Percentiles rank a stretch among this genome's conserved stretches.
These are phyloP conservation scores for Cryptoleucopteryx plumbea DNA, from an alignment of 2,113 vertebrate genomes.

Conservation along the genomic window DNA sequence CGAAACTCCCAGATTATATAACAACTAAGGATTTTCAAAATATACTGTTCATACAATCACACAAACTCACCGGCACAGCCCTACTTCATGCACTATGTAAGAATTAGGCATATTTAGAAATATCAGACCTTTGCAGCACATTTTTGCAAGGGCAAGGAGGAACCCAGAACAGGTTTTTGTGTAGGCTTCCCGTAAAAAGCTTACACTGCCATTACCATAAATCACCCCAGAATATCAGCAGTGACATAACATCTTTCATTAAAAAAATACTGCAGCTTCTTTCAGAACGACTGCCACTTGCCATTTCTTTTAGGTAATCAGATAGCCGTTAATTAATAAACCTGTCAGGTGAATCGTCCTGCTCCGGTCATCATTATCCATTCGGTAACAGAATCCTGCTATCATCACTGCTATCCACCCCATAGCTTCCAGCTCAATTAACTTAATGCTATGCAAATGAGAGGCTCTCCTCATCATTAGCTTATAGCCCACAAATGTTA, in stretches of 20 bases:
- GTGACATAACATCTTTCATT: neutral
- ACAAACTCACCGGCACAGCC: neutral
- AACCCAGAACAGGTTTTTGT: neutral
- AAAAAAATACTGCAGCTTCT: neutral
- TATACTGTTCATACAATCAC: neutral
- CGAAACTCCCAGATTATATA: neutral
- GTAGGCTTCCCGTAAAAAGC: neutral
- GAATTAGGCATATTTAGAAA: neutral
- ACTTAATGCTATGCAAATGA: slow-evolving; percentile 98
- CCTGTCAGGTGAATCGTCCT: slow-evolving; percentile 88
- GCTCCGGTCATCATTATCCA: slow-evolving; percentile 83
- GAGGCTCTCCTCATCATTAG: slow-evolving; percentile 86
- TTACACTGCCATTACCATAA: neutral
- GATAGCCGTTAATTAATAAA: slow-evolving; percentile 96
- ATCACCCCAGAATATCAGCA: neutral
- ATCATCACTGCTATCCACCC: slow-evolving; percentile 75
- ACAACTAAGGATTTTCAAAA: neutral
- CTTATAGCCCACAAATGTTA: slow-evolving; percentile 81
- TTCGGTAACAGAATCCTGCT: slow-evolving; percentile 87
- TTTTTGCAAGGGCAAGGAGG: neutral
- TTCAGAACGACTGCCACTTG: slow-evolving; percentile 37
- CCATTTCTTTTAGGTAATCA: slow-evolving; percentile 80
- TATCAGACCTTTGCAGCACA: neutral
- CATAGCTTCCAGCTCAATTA: slow-evolving; percentile 86
- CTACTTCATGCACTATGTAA: neutral